Conservation (phyloP, 2,888 invertebrate species). For the Trichopria drosophilae region DNA sequence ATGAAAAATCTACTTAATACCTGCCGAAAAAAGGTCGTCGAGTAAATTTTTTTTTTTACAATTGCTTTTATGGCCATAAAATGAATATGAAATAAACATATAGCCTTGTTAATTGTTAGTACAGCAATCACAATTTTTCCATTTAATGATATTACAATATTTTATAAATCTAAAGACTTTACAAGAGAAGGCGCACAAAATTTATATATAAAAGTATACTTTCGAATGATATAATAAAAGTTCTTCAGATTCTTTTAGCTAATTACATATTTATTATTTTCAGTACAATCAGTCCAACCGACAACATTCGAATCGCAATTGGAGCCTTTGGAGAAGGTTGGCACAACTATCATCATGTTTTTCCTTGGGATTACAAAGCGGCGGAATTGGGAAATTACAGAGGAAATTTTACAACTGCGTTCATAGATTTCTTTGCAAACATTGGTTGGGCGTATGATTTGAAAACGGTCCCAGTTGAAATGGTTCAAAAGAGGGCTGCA, state of each 20-base stretch:
- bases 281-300: slow-evolving; percentile 70
- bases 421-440: slow-evolving; percentile 70
- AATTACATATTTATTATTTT: slow-evolving; percentile 36
- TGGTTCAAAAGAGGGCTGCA: slow-evolving; percentile 70
- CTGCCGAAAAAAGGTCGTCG: too few relatives aligned
- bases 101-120: too few relatives aligned
- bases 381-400: slow-evolving; percentile 71
- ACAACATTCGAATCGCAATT: slow-evolving; percentile 69
- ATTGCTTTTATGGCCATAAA: too few relatives aligned
- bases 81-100: too few relatives aligned
- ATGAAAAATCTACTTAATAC: too few relatives aligned
- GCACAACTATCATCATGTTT: slow-evolving; percentile 89
- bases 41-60: too few relatives aligned
- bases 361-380: slow-evolving; percentile 82
- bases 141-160: too few relatives aligned
- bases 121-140: too few relatives aligned
- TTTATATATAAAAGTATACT: too few relatives aligned
- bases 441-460: slow-evolving; percentile 83
- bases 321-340: slow-evolving; percentile 78
- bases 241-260: neutral
- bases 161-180: too few relatives aligned
- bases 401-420: slow-evolving; percentile 66
- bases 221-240: neutral
- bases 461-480: slow-evolving; percentile 74
- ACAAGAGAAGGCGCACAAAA: too few relatives aligned